These are phyloP conservation scores for Lysandra bellargus DNA, from an alignment of 2,888 invertebrate genomes.

Conservation along the genomic window DNA sequence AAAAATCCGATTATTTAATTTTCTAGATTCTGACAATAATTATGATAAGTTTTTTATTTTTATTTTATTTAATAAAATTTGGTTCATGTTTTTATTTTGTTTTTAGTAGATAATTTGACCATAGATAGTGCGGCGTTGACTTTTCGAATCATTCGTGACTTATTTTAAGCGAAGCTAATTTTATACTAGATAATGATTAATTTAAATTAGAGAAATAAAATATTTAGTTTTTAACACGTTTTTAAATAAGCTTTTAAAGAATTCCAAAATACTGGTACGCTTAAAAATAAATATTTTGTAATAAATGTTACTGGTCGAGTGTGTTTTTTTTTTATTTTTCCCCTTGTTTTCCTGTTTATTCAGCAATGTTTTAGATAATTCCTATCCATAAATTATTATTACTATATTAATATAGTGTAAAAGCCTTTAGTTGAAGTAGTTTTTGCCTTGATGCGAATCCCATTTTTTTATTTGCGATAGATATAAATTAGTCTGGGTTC, in stretches of 20 bases:
- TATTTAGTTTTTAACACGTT: background rate
- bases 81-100: background rate
- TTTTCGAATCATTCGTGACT: background rate
- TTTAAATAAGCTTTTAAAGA: background rate
- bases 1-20: background rate
- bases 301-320: background rate
- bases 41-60: background rate
- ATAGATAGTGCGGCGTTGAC: background rate
- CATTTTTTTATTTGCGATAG: too few relatives aligned
- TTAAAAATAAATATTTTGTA: constrained; percentile 5
- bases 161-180: background rate
- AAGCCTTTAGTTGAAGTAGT: too few relatives aligned
- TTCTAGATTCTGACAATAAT: background rate
- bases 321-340: background rate
- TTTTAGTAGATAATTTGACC: background rate
- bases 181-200: background rate
- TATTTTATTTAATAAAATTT: background rate
- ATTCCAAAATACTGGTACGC: background rate
- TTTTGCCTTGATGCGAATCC: too few relatives aligned
- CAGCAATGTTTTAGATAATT: background rate
- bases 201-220: background rate
- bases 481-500: too few relatives aligned
- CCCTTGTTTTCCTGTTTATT: background rate
- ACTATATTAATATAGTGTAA: too few relatives aligned
- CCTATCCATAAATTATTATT: too few relatives aligned